Base-by-base conservation (phyloP, 2,888 invertebrate genomes). In the Sarcophaga variegata region DNA sequence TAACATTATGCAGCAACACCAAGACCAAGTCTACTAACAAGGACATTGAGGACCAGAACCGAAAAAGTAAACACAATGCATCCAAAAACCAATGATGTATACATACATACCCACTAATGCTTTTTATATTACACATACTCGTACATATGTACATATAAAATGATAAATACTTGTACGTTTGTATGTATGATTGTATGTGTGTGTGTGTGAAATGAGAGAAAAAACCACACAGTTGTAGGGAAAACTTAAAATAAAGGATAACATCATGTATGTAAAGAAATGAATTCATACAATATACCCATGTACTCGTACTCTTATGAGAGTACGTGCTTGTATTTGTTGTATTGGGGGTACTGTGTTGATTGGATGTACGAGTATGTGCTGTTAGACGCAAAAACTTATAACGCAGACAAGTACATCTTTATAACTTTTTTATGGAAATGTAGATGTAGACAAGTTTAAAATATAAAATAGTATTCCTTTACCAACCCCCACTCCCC, bases 241-340 rank as follows among this genome's bases (percentile, higher is more conserved):
- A 64, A 66, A 78, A 71, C 77, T 78, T 72, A 37, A 80, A 80
- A 69, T 76, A 84, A 81, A 75, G 64, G 75, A 81, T 84, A 78
- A 74, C 59, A 67, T 80, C 67, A 69, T 59, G 63, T 66, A 75
- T 60, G 60, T 45, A 75, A 47, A 81, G 10, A 71, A 37, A 59
- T 25, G 27, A 59, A 78, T 70, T 37, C 59, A 79, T n/a, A 62
- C 37, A 45, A 47, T 27, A 69, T 14, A 66, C 25, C 17, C 20
- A 49, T 20, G 37, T 10, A 37, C 8, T 37, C 37, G 37, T 37
- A 37, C 37, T 37, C 8, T 37, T 37, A 8, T 37, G 0, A 37
- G 2, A 37, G 37, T 37, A 37, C 37, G 37, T 37, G 37, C 37
- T 37, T 37, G 37, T 37, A 6, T 37, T 37, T 37, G 37, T 37